These are phyloP conservation scores for Lasaia peninsularis DNA, from an alignment of 1,140 invertebrate species.

Conservation along the genomic window DNA sequence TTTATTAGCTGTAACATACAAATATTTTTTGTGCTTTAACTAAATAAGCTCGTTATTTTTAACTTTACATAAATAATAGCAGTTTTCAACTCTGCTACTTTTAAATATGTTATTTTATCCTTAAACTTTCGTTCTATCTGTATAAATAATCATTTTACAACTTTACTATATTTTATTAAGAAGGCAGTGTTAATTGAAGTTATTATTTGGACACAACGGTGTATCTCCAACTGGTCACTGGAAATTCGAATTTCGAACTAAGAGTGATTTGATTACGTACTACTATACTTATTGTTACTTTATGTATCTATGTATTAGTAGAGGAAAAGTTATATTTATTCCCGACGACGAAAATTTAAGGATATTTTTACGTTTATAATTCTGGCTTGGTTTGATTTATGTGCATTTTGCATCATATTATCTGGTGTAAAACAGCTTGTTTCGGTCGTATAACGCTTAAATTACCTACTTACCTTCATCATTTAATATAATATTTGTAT, in stretches of 20 bases:
- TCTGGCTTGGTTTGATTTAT: constrained; percentile 62
- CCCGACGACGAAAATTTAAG: not conserved
- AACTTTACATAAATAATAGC: not conserved
- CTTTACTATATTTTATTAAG: no score
- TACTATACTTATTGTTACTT: no score
- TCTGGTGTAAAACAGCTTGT: constrained; percentile 30
- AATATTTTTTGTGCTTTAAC: not conserved
- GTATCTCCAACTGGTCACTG: no score
- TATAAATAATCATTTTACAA: not conserved
- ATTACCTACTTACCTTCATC: no score
- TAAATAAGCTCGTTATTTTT: constrained; percentile 2
- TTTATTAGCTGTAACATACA: constrained; percentile 12
- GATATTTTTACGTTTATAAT: constrained; percentile 43
- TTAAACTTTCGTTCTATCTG: not conserved
- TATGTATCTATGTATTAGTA: no score
- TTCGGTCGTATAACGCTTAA: not conserved
- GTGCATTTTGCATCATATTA: constrained; percentile 47
- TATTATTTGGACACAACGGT: no score
- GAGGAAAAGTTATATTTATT: not conserved
- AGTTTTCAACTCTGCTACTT: constrained; percentile 3
- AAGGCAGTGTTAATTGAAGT: no score
- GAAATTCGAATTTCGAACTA: no score
- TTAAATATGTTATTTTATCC: not conserved
- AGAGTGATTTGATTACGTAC: no score
- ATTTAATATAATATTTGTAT: no score